Evolutionary conservation across 2,888 invertebrate species (phyloP).

Genomic region (Polietes domitor): DNA sequence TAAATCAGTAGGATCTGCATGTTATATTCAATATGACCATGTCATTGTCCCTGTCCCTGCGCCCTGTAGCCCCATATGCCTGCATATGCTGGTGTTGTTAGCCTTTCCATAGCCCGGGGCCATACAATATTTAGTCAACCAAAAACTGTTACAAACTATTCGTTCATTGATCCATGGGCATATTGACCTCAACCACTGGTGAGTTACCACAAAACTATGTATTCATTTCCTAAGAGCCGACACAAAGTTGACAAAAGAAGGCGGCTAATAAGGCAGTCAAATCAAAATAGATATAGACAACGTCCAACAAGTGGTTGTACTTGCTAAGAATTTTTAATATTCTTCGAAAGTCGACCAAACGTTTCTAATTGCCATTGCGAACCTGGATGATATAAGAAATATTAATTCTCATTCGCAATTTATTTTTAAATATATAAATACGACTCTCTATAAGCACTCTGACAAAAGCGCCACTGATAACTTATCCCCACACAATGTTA

Average conservation of each 20-base stretch:
- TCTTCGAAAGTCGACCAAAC: too few relatives aligned
- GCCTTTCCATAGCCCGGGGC: constrained; percentile 36
- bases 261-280: not conserved
- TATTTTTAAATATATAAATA: too few relatives aligned
- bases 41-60: too few relatives aligned
- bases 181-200: constrained; percentile 14
- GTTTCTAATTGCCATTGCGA: too few relatives aligned
- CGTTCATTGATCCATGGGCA: constrained; percentile 21
- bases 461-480: too few relatives aligned
- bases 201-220: constrained; percentile 26
- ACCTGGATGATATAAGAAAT: too few relatives aligned
- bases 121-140: constrained; percentile 52
- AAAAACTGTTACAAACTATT: constrained; percentile 42
- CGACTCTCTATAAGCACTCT: too few relatives aligned
- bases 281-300: too few relatives aligned
- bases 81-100: constrained; percentile 40
- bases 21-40: constrained; percentile 26
- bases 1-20: constrained; percentile 25
- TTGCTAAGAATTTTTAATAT: too few relatives aligned
- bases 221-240: constrained; percentile 8
- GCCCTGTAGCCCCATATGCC: not conserved
- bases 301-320: too few relatives aligned
- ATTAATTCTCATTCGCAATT: too few relatives aligned
- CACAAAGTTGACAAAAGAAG: not conserved
- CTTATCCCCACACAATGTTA: too few relatives aligned